Evolutionary conservation across 2,113 vertebrate genomes (phyloP).

Genomic region (Gallinago media): DNA sequence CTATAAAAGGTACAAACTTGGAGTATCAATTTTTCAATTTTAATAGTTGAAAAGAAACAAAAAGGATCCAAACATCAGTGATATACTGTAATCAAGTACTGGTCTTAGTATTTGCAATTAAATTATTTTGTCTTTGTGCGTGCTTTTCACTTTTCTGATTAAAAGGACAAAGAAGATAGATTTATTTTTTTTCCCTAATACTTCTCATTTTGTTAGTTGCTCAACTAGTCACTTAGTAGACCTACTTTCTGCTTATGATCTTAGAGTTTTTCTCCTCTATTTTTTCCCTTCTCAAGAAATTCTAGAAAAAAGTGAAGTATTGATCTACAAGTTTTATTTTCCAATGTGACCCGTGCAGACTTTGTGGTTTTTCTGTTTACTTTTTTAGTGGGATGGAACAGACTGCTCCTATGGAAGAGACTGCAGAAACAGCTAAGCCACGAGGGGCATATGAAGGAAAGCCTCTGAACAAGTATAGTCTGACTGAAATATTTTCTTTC

Average conservation of each 20-base stretch:
- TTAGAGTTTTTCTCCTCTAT: not conserved
- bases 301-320: not conserved
- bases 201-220: not conserved
- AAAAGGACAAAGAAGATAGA: not conserved
- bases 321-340: not conserved
- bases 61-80: not conserved
- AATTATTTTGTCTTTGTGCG: not conserved
- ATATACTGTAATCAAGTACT: not conserved
- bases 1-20: not conserved
- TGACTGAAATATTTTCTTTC: constrained; percentile 20
- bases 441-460: constrained; percentile 62
- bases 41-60: not conserved
- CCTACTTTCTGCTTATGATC: not conserved
- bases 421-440: constrained; percentile 47
- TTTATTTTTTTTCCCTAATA: not conserved
- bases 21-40: not conserved
- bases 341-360: not conserved
- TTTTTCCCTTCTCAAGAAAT: not conserved
- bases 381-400: constrained; percentile 78
- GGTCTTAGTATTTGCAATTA: not conserved
- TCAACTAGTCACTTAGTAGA: not conserved
- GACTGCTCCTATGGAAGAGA: constrained; percentile 71
- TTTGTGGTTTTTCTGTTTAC: not conserved
- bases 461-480: constrained; percentile 77
- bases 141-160: not conserved